Conservation (phyloP, 2,888 invertebrate genomes). For the Drosophila neonasuta region DNA sequence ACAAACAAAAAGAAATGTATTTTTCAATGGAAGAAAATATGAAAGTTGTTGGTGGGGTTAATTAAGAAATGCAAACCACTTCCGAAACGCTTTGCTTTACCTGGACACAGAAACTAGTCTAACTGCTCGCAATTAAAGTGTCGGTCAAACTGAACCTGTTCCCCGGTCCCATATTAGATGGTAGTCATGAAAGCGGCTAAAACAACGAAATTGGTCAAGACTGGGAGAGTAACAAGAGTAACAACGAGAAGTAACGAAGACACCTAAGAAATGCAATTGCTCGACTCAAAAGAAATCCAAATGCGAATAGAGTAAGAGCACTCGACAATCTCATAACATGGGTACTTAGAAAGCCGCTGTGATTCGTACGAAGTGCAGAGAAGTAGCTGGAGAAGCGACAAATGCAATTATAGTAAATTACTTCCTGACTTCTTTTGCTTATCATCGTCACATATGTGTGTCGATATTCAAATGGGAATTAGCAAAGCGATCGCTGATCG, state of each 20-base stretch:
- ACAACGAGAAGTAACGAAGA: background rate
- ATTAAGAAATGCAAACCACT: slow-evolving; percentile 48
- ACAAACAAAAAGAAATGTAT: slow-evolving; percentile 9
- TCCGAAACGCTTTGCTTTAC: slow-evolving; percentile 39
- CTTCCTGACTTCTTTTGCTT: slow-evolving; percentile 42
- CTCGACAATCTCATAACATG: background rate
- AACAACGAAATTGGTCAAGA: slow-evolving; percentile 47
- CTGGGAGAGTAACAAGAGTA: slow-evolving; percentile 18
- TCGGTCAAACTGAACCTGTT: slow-evolving; percentile 69
- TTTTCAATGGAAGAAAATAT: slow-evolving; percentile 55
- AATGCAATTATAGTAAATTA: slow-evolving; percentile 41
- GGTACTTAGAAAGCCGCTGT: slow-evolving; percentile 52
- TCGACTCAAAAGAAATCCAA: slow-evolving; percentile 14
- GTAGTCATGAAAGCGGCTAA: slow-evolving; percentile 42
- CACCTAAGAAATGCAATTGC: slow-evolving; percentile 31
- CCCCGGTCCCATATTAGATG: slow-evolving; percentile 42
- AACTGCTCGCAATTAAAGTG: slow-evolving; percentile 70
- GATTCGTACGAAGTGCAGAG: slow-evolving; percentile 3
- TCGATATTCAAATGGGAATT: slow-evolving; percentile 57
- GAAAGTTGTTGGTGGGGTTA: slow-evolving; percentile 58
- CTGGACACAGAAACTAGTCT: slow-evolving; percentile 60
- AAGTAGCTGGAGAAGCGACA: slow-evolving; percentile 28
- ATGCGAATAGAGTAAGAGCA: background rate
- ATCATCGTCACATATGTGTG: slow-evolving; percentile 1
- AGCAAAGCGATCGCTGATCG: slow-evolving; percentile 7